Percentiles rank a stretch among this genome's conserved stretches.
These are phyloP conservation scores for Xiphophorus birchmanni DNA, from an alignment of 2,797 vertebrate genomes.

Conservation along the genomic window DNA sequence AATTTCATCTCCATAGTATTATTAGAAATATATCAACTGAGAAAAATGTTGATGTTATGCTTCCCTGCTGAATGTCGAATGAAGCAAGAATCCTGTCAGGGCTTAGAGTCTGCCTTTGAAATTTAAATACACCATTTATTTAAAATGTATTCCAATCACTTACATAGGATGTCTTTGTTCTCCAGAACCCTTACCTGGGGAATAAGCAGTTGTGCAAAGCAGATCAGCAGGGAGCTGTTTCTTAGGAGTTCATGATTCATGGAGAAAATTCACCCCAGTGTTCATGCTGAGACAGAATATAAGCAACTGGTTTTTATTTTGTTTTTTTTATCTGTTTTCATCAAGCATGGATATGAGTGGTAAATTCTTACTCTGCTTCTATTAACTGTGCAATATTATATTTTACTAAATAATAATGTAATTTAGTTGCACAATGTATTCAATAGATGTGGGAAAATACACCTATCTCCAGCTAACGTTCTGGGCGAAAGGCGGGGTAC, in stretches of 20 bases:
- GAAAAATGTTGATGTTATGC: background rate
- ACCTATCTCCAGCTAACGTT: no score
- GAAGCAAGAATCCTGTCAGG: background rate
- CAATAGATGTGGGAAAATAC: background rate
- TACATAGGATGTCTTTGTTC: background rate
- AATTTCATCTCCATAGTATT: background rate
- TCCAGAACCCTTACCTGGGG: background rate
- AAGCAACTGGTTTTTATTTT: background rate
- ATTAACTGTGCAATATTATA: no score
- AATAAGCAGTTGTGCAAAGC: background rate
- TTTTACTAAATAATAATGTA: background rate
- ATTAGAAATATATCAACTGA: background rate
- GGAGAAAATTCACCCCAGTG: background rate
- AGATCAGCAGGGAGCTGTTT: background rate
- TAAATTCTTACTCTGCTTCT: background rate
- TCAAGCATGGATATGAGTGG: background rate
- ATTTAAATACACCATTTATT: background rate
- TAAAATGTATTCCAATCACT: background rate
- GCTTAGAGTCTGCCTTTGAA: background rate
- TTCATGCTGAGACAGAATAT: background rate
- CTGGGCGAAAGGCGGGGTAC: no score
- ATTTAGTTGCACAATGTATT: background rate
- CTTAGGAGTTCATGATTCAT: background rate
- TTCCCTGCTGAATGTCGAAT: background rate
- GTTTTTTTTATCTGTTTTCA: no score